Percentiles rank a stretch among this genome's conserved stretches.
phyloP scores from a whole-genome alignment of 2,797 vertebrate genomes.

The Centropyge bicolor region DNA sequence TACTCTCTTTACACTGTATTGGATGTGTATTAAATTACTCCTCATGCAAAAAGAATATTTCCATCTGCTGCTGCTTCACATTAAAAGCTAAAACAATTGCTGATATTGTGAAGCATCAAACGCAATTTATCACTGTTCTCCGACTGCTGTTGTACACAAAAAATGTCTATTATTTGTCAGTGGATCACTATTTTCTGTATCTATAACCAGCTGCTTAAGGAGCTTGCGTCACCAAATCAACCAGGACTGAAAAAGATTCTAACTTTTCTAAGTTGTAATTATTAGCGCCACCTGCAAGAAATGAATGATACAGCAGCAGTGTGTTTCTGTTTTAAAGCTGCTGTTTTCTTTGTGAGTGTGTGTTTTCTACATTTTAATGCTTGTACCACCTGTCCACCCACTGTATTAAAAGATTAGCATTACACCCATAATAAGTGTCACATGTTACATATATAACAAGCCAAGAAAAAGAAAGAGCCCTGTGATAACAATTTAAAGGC shows the following conservation, averaged over 20 bases:
- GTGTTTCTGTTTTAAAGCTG: not conserved
- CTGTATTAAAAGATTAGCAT: not conserved
- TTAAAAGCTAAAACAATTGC: not conserved
- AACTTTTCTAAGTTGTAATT: not conserved
- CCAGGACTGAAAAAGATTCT: not conserved
- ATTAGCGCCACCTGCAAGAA: not conserved
- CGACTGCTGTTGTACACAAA: not conserved
- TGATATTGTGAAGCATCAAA: not conserved
- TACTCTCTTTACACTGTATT: not conserved
- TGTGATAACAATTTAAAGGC: not conserved
- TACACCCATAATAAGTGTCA: constrained; percentile 4
- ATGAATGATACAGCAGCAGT: not conserved
- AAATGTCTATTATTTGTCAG: not conserved
- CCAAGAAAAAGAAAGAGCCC: not conserved
- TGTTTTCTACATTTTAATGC: not conserved
- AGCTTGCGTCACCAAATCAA: not conserved
- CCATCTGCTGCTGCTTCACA: not conserved
- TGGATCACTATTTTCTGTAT: not conserved
- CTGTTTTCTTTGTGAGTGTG: not conserved
- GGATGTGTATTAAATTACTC: not conserved
- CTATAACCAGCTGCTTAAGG: not conserved
- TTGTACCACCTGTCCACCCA: not conserved
- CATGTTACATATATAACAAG: not conserved
- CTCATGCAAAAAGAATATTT: not conserved
- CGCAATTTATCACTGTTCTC: not conserved